These are phyloP conservation scores for Anaspis maculata DNA, from an alignment of 2,888 invertebrate genomes.

Conservation along the genomic window DNA sequence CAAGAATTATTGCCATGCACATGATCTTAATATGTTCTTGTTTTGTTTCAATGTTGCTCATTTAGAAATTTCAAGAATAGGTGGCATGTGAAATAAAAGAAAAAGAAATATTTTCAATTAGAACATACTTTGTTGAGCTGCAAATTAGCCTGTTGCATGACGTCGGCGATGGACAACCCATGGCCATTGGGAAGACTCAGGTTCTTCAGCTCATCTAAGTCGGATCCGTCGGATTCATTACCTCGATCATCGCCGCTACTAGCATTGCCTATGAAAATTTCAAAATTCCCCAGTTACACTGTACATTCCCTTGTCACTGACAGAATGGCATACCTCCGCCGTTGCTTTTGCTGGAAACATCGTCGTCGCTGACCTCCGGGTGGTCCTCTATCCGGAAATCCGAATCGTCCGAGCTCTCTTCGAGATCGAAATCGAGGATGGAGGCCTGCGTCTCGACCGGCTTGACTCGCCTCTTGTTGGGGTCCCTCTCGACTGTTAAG, in stretches of 20 bases:
- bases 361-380: conserved; percentile 68
- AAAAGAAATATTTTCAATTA: no score
- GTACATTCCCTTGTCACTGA: no score
- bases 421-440: conserved; percentile 74
- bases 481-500: conserved; percentile 56
- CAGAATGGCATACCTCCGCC: conserved; percentile 42
- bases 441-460: conserved; percentile 68
- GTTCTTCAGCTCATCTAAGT: conserved; percentile 25
- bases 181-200: conserved; percentile 25
- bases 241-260: conserved; percentile 32
- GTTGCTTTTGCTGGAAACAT: conserved; percentile 65
- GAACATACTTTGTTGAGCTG: no score
- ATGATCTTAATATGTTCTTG: no score
- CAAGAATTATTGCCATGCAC: no score
- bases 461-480: conserved; percentile 73
- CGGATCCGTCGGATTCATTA: conserved; percentile 39
- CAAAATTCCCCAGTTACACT: no score
- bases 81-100: no score
- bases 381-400: conserved; percentile 89
- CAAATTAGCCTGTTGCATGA: conserved; percentile 45
- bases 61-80: no score
- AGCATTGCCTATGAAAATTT: conserved; percentile 19
- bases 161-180: conserved; percentile 43
- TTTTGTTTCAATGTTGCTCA: no score
- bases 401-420: conserved; percentile 90